Base-by-base conservation (phyloP, 2,797 vertebrate species). In the Sciurus vulgaris region DNA sequence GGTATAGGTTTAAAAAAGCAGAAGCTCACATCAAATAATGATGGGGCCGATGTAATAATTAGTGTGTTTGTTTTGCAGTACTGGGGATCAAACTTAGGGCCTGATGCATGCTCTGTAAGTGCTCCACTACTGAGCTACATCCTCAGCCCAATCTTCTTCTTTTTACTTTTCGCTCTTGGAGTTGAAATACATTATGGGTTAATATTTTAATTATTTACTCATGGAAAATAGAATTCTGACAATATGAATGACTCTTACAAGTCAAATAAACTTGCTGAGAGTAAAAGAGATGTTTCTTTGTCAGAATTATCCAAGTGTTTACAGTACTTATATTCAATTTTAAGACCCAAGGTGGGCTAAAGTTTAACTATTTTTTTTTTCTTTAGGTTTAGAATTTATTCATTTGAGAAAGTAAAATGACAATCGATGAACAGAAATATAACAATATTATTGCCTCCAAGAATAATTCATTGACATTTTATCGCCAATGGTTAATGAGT, bases 341-440 rank as follows among this genome's bases (percentile, higher is more conserved):
- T 92, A 38, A 54, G 44, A 83, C 33, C 73, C 56, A 91, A 63
- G 47, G 59, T 56, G 69, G 7, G 38, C 59, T 88, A 76, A 72
- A 70, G 72, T 24, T 70, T 38, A 38, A 38, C 38, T 38, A 38
- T 38, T 38, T 38, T 38, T 38, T 38, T 38, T 38, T 38, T 38
- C 38, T 73, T 89, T 93, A 91, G 59, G 28, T 30, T 51, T 93
- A 65, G 41, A 77, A 59, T 93, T 86, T 18, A 33, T 61, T 76
- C 93, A 65, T 91, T 73, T 70, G 89, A 87, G 65, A 94, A 81
- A 74, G 41, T 63, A 63, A 77, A 90, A 72, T 63, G 59, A 35
- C 33, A 74, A 4, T 17, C 59, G 1, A 95, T 49, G 49, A 69
- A 65, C 33, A 67, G 54, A 95, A 90, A 70, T 61, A n/a, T 33